Base-by-base conservation (phyloP, 2,888 invertebrate genomes). In the Clitarchus hookeri region DNA sequence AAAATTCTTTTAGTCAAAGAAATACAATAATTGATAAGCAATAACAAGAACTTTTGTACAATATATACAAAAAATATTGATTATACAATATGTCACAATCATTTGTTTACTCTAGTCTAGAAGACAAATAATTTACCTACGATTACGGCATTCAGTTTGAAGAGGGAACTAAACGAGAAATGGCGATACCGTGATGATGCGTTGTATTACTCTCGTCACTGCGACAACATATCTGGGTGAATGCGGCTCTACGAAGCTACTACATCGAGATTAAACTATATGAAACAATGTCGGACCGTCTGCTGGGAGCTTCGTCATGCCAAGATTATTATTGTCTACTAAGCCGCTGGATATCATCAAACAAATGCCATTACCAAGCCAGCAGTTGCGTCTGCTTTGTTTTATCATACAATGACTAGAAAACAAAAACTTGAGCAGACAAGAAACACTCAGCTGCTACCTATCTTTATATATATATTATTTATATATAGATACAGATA, bases 391-490 rank as follows among this genome's bases (percentile, higher is more conserved):
- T 65, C 65, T 65, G 65, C 65, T 65, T 65, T 65, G 65, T 65
- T 48, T 44, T 86, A 87, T 54, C 86, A 54, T 86, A 86, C 84
- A 87, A 86, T 87, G 87, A 87, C 87, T 87, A 87, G 87, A 87
- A 86, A 87, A 86, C 85, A 84, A 87, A 44, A 80, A 83, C 83
- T 86, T 86, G 86, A 85, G 86, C 86, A 87, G 86, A 86, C 87
- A 87, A 65, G 82, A 85, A 87, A 87, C 82, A 86, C 65, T 85
- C 84, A 84, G 87, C 86, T 87, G 86, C 87, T 87, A 85, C 82
- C 84, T 82, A 82, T 82, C 13, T 82, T 25, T 82, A 82, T 44
- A 86, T 84, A 85, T 85, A 84, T 86, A 84, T 65, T 85, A 86
- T 85, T 80, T 85, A 54, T 80, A 48, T 85, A 85, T 80, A 85